Base-by-base conservation (phyloP, 2,113 vertebrate species). In the Stigmatopora argus region DNA sequence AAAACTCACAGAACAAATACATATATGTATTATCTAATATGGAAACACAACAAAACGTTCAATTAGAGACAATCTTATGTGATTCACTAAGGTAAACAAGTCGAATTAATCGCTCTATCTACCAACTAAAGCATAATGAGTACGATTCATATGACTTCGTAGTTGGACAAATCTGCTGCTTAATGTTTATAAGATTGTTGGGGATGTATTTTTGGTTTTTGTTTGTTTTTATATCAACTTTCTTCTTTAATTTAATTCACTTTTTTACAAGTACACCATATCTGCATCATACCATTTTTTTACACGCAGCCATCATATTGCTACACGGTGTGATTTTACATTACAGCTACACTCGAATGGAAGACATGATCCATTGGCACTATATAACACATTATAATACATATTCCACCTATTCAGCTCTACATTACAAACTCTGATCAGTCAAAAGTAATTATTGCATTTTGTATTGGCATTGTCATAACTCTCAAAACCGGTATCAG, bases 251-350 rank as follows among this genome's bases (percentile, higher is more conserved):
- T 31, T 23, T 26, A 12, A 55, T 31, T 55, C 11, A 55, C 26
- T 55, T 31, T 55, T 31, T 55, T 23, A 55, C 21, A 55, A 23
- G 53, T 14, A 11, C 14, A 19, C 23, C 23, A 55, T 13, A 9
- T 3, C 6, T 55, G 23, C 53, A 55, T 1, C 23, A 55, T 4
- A 31, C 26, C 3, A 21, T 31, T 7, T 55, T 26, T 14, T 15
- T 31, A 26, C 13, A 31, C 12, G 26, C 53, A 26, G 12, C 12
- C 53, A 31, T 55, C 53, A 55, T 55, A 23, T 31, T 31, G 5
- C 52, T 7, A 26, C 53, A 26, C 26, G n/a, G 63, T 64, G 69
- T 47, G 48, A 70, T 60, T 61, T 59, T 41, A 35, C 57, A 41
- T 34, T 35, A 35, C 56, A 58, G 13, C 10, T 31, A 7, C 23